Base-by-base conservation (phyloP, 2,797 vertebrate genomes). In the Silurus lanzhouensis region DNA sequence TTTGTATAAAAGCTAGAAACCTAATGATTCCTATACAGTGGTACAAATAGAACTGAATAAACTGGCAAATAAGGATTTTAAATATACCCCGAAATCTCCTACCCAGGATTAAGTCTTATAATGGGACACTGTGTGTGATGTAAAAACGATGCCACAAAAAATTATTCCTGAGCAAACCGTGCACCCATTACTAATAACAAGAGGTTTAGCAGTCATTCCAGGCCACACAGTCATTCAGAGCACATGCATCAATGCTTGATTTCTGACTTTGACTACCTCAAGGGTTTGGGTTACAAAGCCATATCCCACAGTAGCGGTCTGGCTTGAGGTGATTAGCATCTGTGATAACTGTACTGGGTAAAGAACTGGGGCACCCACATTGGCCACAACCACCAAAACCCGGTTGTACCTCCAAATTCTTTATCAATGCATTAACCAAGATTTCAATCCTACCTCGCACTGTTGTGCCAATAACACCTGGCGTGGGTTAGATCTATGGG, bases 221-320 rank as follows among this genome's bases (percentile, higher is more conserved):
- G 46, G 10, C 52, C 15, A 19, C 58, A 52, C 55, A 58, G 5
- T 76, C 44, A 79, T 81, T 61, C 58, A 74, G 44, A 19, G 55
- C n/a, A 48, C 57, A 20, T 55, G 8, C 15, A 52, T 52, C 48
- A n/a, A 58, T 55, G 82, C 60, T 83, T 83, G 7, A 38, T 75
- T 81, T 81, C 77, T 76, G 19, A 81, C 85, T 83, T 46, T 46
- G 55, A 86, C 79, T 68, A 72, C 83, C 66, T 84, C 90, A 91
- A 93, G 93, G 92, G 88, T 90, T 92, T 92, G 92, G 90, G 91
- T 92, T 94, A 91, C 89, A 91, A 87, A 13, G 90, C 74, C 87
- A 87, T 88, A 92, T 90, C 88, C 92, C 92, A 88, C 93, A 93
- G 88, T 85, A 86, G 85, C 77, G 90, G 90, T 88, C 84, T 84